A percentile compares a stretch with the other conserved stretches of the same genome.
Evolutionary conservation across 2,888 invertebrate genomes (phyloP).

Genomic region (Patella ulyssiponensis): DNA sequence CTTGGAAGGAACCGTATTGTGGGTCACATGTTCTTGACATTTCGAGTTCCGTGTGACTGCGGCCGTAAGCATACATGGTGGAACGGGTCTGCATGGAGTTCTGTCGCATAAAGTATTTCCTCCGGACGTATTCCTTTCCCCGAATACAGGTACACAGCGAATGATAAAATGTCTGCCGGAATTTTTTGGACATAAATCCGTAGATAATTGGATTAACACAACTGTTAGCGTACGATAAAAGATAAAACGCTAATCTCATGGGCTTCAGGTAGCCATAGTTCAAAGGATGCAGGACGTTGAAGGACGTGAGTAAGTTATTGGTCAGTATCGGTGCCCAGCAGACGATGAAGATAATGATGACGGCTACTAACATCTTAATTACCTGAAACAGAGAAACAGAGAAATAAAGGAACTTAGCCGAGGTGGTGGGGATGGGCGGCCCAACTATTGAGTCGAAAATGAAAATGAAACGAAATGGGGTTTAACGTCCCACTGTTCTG

Average conservation of each 20-base stretch:
- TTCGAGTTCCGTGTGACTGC: neutral
- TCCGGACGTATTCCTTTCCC: constrained; percentile 15
- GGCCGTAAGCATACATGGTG: neutral
- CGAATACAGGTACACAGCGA: constrained; percentile 49
- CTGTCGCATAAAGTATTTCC: constrained; percentile 5
- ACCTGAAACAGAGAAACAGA: constrained; percentile 74
- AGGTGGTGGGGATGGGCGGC: no score
- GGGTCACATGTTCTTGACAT: neutral
- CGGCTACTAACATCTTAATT: constrained; percentile 82
- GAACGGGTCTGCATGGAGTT: constrained; percentile 13
- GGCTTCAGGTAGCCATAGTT: constrained; percentile 76
- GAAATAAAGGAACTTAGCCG: no score
- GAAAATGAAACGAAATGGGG: no score
- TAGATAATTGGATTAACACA: constrained; percentile 83
- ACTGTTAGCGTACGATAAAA: constrained; percentile 82
- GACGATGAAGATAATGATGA: constrained; percentile 79
- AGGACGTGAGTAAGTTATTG: constrained; percentile 79
- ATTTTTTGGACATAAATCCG: constrained; percentile 83
- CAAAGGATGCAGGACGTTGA: constrained; percentile 74
- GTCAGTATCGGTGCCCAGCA: constrained; percentile 81
- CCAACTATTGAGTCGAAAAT: no score
- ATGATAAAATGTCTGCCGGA: constrained; percentile 74
- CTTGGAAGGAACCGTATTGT: no score
- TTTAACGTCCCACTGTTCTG: no score
- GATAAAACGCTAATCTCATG: constrained; percentile 78